These are phyloP conservation scores for Morpho achilles DNA, from an alignment of 2,888 invertebrate species.

Conservation along the genomic window DNA sequence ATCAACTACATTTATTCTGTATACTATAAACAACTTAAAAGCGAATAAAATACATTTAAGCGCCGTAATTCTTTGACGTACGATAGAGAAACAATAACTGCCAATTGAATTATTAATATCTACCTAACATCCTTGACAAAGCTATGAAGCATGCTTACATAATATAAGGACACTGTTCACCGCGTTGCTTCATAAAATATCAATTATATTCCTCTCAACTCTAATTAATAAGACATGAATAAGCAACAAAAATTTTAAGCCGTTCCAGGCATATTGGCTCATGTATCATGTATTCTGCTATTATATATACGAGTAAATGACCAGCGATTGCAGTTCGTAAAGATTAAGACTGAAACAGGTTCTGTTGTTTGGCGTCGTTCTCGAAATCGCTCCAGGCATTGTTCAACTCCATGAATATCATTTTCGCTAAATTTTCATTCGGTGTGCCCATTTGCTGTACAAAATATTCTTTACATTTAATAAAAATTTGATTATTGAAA, in stretches of 20 bases:
- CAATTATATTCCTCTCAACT: slow-evolving; percentile 1
- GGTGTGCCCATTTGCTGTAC: slow-evolving; percentile 94
- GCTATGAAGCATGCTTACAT: slow-evolving; percentile 21
- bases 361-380: slow-evolving; percentile 89
- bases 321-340: neutral
- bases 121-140: slow-evolving; percentile 13
- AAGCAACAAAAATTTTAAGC: slow-evolving; percentile 11
- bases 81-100: neutral
- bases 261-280: slow-evolving; percentile 12
- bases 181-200: slow-evolving; percentile 14
- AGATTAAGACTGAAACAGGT: slow-evolving; percentile 65
- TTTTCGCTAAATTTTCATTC: slow-evolving; percentile 95
- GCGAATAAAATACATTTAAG: neutral
- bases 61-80: neutral
- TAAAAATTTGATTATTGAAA: no score
- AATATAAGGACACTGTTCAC: slow-evolving; percentile 25
- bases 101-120: neutral
- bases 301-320: neutral
- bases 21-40: no score
- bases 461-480: slow-evolving; percentile 1
- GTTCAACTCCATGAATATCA: slow-evolving; percentile 99
- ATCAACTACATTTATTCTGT: no score
- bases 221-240: slow-evolving; percentile 1
- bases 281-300: slow-evolving; percentile 11
- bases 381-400: slow-evolving; percentile 99